A percentile compares a stretch with the other conserved stretches of the same genome.
Evolutionary conservation across 2,113 vertebrate genomes (phyloP).

Genomic region (Apteryx mantelli): DNA sequence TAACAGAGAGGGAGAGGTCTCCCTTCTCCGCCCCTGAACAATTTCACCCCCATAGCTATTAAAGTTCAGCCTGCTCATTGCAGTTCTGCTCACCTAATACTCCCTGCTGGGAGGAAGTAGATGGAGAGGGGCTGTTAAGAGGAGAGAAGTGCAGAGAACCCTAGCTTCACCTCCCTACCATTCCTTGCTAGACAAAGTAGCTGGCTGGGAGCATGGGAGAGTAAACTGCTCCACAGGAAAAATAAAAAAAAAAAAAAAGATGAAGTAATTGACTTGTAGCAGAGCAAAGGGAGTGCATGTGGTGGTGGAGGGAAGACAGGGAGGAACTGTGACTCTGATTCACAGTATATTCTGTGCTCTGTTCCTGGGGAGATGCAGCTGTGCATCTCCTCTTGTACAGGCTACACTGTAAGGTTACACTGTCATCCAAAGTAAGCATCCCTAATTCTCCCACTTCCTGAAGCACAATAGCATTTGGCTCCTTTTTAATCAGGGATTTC

Average conservation of each 20-base stretch:
- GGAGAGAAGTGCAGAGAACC: constrained; percentile 12
- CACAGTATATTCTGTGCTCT: not conserved
- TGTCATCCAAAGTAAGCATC: constrained; percentile 61
- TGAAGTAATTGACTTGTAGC: constrained; percentile 52
- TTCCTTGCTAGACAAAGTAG: not conserved
- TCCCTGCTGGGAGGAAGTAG: constrained; percentile 24
- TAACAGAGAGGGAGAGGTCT: not conserved
- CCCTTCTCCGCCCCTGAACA: not conserved
- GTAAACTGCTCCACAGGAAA: not conserved
- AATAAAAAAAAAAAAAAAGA: not conserved
- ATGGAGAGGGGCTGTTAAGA: constrained; percentile 12
- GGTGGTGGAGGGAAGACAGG: constrained; percentile 25
- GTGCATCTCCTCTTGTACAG: constrained; percentile 28
- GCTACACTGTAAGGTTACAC: constrained; percentile 31
- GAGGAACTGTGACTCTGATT: constrained; percentile 48
- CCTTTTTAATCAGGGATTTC: constrained; percentile 50
- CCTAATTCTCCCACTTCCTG: constrained; percentile 67
- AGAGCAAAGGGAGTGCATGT: constrained; percentile 38
- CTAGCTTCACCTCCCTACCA: not conserved
- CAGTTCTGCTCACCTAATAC: not conserved
- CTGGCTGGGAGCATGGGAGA: constrained; percentile 65
- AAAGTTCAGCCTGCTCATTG: not conserved
- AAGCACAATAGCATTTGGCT: constrained; percentile 49
- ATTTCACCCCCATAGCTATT: not conserved
- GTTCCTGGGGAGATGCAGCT: constrained; percentile 64